phyloP scores from a whole-genome alignment of 2,888 invertebrate species.

The Ypsolopha sequella region DNA sequence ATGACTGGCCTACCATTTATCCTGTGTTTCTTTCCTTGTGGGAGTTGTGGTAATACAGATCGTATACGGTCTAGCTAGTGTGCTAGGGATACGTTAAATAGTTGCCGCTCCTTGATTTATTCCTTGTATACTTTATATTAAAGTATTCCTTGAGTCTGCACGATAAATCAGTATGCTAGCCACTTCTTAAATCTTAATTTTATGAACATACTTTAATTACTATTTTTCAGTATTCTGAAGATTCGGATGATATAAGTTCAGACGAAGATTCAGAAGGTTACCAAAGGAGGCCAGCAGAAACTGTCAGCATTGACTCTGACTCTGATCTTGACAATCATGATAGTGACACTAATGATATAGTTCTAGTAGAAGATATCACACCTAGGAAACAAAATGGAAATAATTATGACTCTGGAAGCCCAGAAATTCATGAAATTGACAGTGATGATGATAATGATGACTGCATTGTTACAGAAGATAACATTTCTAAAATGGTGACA shows the following conservation, averaged over 20 bases:
- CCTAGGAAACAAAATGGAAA: slow-evolving; percentile 30
- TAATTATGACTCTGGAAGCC: slow-evolving; percentile 26
- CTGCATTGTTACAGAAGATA: slow-evolving; percentile 51
- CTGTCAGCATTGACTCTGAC: slow-evolving; percentile 51
- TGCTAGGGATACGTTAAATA: too few relatives aligned
- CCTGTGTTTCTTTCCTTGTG: too few relatives aligned
- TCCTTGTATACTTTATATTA: too few relatives aligned
- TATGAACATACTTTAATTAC: too few relatives aligned
- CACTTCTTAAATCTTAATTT: too few relatives aligned
- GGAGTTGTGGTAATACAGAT: too few relatives aligned
- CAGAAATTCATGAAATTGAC: slow-evolving; percentile 66
- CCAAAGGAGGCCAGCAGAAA: slow-evolving; percentile 31
- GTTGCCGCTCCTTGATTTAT: too few relatives aligned
- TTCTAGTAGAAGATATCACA: slow-evolving; percentile 27
- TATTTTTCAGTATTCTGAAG: not conserved
- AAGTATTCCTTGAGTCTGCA: too few relatives aligned
- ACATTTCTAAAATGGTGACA: slow-evolving; percentile 66
- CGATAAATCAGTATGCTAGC: too few relatives aligned
- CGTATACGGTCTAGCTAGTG: too few relatives aligned
- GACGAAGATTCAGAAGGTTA: slow-evolving; percentile 30
- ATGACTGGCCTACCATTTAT: too few relatives aligned
- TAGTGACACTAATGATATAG: slow-evolving; percentile 30
- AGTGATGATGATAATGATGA: slow-evolving; percentile 69
- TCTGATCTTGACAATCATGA: slow-evolving; percentile 29
- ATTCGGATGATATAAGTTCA: slow-evolving; percentile 26